Percentiles rank a stretch among this genome's conserved stretches.
These are phyloP conservation scores for Merluccius polli DNA, from an alignment of 2,797 vertebrate species.

Conservation along the genomic window DNA sequence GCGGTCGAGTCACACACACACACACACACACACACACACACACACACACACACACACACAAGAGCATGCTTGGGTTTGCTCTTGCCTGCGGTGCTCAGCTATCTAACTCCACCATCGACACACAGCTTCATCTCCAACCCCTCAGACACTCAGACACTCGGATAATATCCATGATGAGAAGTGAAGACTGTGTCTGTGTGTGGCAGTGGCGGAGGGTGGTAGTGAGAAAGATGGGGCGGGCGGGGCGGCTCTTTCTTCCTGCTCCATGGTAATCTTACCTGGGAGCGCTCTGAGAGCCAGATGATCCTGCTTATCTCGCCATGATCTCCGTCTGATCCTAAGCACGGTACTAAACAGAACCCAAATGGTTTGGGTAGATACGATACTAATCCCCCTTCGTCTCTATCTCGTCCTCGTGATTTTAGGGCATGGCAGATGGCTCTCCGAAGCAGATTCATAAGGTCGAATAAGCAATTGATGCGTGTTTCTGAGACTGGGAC, in stretches of 20 bases:
- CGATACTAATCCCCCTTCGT: background rate
- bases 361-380: background rate
- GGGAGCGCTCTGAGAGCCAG: constrained; percentile 35
- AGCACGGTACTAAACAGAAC: constrained; percentile 6
- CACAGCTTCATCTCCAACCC: constrained; percentile 12
- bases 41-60: background rate
- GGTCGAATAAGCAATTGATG: too few relatives aligned
- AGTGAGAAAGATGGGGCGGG: background rate
- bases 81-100: background rate
- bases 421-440: background rate
- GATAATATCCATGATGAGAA: constrained; percentile 44
- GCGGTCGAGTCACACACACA: too few relatives aligned
- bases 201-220: background rate
- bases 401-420: background rate
- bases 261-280: constrained; percentile 47
- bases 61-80: background rate
- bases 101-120: constrained; percentile 11
- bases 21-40: too few relatives aligned
- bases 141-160: constrained; percentile 16
- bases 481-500: background rate
- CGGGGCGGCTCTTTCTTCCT: background rate
- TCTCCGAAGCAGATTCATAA: background rate
- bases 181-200: constrained; percentile 3
- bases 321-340: constrained; percentile 40
- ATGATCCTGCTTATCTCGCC: constrained; percentile 47